Evolutionary conservation across 2,888 invertebrate genomes (phyloP).

Genomic region (Muschampia plurimacula): DNA sequence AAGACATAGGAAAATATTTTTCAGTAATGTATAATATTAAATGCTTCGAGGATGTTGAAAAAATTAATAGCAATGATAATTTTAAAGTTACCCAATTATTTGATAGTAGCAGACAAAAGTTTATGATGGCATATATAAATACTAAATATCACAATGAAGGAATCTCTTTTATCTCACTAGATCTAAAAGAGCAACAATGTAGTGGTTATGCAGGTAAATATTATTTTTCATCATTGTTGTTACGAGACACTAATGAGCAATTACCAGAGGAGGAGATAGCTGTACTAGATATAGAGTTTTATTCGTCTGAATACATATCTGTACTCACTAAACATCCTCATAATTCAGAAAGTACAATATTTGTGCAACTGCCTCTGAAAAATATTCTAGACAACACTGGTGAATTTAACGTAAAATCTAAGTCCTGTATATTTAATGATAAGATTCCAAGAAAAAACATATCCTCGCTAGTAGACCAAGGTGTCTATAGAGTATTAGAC

Average conservation of each 20-base stretch:
- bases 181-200: constrained; percentile 70
- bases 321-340: constrained; percentile 87
- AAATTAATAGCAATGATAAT: constrained; percentile 56
- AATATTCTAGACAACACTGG: constrained; percentile 74
- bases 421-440: constrained; percentile 71
- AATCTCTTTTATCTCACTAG: constrained; percentile 81
- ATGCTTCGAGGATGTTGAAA: constrained; percentile 70
- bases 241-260: constrained; percentile 61
- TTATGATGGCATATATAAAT: constrained; percentile 82
- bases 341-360: constrained; percentile 72
- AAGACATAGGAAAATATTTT: constrained; percentile 88
- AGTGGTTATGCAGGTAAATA: constrained; percentile 82
- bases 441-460: constrained; percentile 82
- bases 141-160: constrained; percentile 66
- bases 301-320: constrained; percentile 90
- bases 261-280: constrained; percentile 56
- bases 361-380: constrained; percentile 79
- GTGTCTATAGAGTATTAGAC: constrained; percentile 86
- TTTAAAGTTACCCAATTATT: constrained; percentile 81
- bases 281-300: constrained; percentile 90
- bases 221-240: constrained; percentile 76
- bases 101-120: constrained; percentile 74
- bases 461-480: constrained; percentile 80
- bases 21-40: constrained; percentile 81
- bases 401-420: constrained; percentile 71